These are phyloP conservation scores for Tipula confusa DNA, from an alignment of 2,888 invertebrate species.

Conservation along the genomic window DNA sequence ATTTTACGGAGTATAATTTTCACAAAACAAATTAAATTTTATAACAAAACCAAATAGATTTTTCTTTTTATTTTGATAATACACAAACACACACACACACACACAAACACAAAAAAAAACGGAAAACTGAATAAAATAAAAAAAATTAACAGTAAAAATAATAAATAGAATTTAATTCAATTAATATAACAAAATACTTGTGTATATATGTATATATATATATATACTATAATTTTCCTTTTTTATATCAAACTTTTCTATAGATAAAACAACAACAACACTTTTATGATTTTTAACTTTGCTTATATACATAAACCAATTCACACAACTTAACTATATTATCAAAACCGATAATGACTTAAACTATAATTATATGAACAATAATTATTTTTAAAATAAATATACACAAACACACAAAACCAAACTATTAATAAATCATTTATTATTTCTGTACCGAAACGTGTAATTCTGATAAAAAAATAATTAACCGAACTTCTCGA, in stretches of 20 bases:
- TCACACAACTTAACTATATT: neutral
- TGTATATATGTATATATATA: too few species aligned
- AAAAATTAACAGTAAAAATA: neutral
- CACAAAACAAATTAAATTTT: neutral
- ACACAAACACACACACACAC: too few species aligned
- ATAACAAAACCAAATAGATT: slow-evolving; percentile 7
- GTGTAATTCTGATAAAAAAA: neutral
- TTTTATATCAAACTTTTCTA: neutral
- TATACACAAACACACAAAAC: neutral
- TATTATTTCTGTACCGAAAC: neutral
- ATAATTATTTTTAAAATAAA: neutral
- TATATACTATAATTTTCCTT: too few species aligned
- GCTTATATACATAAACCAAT: neutral
- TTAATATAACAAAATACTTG: neutral
- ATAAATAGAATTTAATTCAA: slow-evolving; percentile 20
- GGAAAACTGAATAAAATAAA: too few species aligned
- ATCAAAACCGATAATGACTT: neutral
- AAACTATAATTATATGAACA: neutral
- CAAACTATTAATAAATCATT: neutral
- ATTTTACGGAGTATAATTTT: neutral
- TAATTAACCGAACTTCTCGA: neutral
- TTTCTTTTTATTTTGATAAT: too few species aligned
- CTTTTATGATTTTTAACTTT: neutral
- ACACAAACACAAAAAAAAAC: too few species aligned
- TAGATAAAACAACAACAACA: neutral